Evolutionary conservation across 2,797 vertebrate genomes (phyloP), one percentile per base, ranked within the genome.

Genomic region (Aratinga solstitialis): DNA sequence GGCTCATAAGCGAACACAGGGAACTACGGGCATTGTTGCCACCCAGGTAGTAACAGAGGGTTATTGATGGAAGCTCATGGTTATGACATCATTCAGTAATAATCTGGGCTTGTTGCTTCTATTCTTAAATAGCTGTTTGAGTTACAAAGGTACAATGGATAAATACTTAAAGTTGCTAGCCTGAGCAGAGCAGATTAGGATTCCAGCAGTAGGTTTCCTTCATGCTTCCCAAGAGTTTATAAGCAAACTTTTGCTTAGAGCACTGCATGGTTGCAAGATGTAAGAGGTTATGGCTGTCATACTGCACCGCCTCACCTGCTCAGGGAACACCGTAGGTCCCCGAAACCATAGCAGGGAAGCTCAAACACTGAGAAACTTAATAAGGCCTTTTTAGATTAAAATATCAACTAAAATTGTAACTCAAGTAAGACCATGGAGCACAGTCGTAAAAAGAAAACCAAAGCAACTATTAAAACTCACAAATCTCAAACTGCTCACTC

Each of bases 371-470:
- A 95, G 82, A 95, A 96, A 91, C 79, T 96, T 89, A 97, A 96
- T 90, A 97, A 96, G 96, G 96, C 95, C 94, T 95, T 95, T 88
- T 95, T 73, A 85, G 58, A 90, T 91, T 93, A 93, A 86, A 97
- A 81, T 65, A 90, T 8, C 68, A 86, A 94, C 74, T 83, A 89
- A 93, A 95, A 90, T 8, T 66, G 78, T 66, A 89, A 94, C 92
- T 89, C 90, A 94, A 96, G 75, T 88, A 89, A 90, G 76, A 90
- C 40, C 74, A 89, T 84, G 89, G 88, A 94, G 51, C 56, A 94
- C 23, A 89, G 89, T 90, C 74, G 87, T 85, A 77, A 95, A 85
- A 90, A 63, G 24, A 78, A 95, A 89, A 84, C 27, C 32, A 93
- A 67, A 94, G 74, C 68, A 74, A 63, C 9, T 62, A 73, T 77